Evolutionary conservation across 2,113 vertebrate species (phyloP), one percentile per base, ranked within the genome.

Genomic region (Paralichthys olivaceus): DNA sequence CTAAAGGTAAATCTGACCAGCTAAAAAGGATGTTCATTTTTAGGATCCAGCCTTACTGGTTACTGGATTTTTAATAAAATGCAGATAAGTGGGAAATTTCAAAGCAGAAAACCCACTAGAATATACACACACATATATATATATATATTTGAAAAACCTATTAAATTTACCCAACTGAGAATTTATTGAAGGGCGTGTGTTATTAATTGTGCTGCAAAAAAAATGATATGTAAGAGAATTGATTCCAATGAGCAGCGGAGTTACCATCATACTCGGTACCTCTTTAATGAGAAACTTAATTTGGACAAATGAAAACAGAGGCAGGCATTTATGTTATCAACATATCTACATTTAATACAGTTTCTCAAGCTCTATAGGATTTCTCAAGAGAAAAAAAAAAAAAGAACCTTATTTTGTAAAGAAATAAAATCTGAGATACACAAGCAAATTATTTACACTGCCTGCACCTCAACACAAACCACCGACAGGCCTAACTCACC

Each of bases 341-440:
- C 91, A 93, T 93, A 93, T 93, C 91, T 92, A 93, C 91, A 93
- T 93, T 93, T 93, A 93, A 92, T 93, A 92, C 91, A 93, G 63
- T 80, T 91, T 83, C 77, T 89, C 80, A 87, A 89, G 64, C 83
- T 75, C 79, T 85, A 90, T 63, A 40, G 37, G 79, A 87, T 63
- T 88, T 87, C 65, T 82, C 80, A 59, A 87, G 26, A 88, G 75
- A 65, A 78, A 72, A 47, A 78, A 49, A 65, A 77, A 72, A 47
- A 76, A 49, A 80, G 8, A 61, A 87, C 14, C 77, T 57, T 72
- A 86, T 75, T 47, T 75, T 79, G 63, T 86, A 63, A 75, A 78
- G 80, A 91, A 89, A 83, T 87, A 77, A 88, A 89, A 88, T 88
- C 82, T 88, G 76, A 89, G 62, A 82, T 84, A 83, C 79, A 87